These are phyloP conservation scores for Melanotaenia duboulayi DNA, from an alignment of 2,113 vertebrate species.

Conservation along the genomic window DNA sequence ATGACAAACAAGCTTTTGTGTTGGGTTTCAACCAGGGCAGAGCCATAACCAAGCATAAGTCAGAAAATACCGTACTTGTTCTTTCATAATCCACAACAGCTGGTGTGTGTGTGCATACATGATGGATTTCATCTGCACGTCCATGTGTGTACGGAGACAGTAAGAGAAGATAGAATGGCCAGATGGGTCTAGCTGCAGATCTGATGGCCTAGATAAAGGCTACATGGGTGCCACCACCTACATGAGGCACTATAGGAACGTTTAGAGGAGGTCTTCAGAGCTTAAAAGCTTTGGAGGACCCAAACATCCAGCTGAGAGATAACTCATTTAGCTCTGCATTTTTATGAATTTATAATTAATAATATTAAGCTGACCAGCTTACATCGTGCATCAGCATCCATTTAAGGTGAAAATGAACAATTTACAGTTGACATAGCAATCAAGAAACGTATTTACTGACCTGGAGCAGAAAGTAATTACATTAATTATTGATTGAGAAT, in stretches of 20 bases:
- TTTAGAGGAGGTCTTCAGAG: constrained; percentile 67
- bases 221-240: constrained; percentile 69
- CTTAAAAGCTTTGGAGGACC: constrained; percentile 57
- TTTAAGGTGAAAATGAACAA: constrained; percentile 15
- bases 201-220: constrained; percentile 81
- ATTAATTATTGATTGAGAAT: background rate
- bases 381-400: background rate
- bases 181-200: constrained; percentile 80
- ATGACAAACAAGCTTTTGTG: constrained; percentile 52
- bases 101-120: constrained; percentile 52
- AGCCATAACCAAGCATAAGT: constrained; percentile 61
- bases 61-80: constrained; percentile 59
- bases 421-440: background rate
- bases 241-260: constrained; percentile 71
- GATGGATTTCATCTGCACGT: constrained; percentile 43
- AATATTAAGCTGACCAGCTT: constrained; percentile 18
- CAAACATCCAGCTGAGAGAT: constrained; percentile 31
- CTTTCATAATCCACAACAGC: constrained; percentile 78
- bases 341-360: constrained; percentile 17
- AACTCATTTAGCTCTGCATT: constrained; percentile 23
- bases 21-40: constrained; percentile 59
- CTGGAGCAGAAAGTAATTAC: background rate
- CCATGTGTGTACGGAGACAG: constrained; percentile 31
- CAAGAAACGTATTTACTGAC: background rate
- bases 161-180: constrained; percentile 56